Evolutionary conservation across 2,113 vertebrate genomes (phyloP).

Genomic region (Rhinolophus sinicus): DNA sequence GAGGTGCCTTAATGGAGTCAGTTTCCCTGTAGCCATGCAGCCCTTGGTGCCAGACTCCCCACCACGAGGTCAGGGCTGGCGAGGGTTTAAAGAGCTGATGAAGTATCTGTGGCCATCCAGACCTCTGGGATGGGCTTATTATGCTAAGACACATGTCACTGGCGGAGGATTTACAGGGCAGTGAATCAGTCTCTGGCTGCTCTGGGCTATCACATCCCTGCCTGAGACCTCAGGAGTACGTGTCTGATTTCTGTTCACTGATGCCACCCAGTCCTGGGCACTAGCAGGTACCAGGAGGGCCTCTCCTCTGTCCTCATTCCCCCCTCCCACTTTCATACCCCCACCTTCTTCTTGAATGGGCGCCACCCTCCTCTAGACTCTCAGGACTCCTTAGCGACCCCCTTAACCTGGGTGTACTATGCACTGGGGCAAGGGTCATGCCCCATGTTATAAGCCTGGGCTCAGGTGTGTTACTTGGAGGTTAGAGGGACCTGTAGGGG

Average conservation of each 20-base stretch:
- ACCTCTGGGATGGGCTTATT: constrained; percentile 14
- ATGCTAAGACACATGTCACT: constrained; percentile 58
- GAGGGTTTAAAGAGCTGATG: not conserved
- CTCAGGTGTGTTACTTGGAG: not conserved
- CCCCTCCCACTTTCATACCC: not conserved
- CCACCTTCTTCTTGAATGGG: not conserved
- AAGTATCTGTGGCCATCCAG: not conserved
- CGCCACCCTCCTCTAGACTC: not conserved
- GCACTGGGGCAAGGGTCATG: not conserved
- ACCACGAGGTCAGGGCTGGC: not conserved
- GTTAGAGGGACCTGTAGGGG: not conserved
- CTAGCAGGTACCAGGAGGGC: not conserved
- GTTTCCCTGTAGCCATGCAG: not conserved
- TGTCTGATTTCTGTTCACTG: constrained; percentile 62
- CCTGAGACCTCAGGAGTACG: constrained; percentile 60
- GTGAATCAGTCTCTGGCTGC: constrained; percentile 69
- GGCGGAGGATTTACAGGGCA: constrained; percentile 60
- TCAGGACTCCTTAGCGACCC: not conserved
- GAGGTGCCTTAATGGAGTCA: not conserved
- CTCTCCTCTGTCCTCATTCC: not conserved
- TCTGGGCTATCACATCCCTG: constrained; percentile 65
- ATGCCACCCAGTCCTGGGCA: not conserved
- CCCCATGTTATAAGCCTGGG: not conserved
- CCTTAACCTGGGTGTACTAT: not conserved
- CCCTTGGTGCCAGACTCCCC: not conserved